Base-by-base conservation (phyloP, 37 sponge, comb jelly and placozoan species). In the Agelas oroides region DNA sequence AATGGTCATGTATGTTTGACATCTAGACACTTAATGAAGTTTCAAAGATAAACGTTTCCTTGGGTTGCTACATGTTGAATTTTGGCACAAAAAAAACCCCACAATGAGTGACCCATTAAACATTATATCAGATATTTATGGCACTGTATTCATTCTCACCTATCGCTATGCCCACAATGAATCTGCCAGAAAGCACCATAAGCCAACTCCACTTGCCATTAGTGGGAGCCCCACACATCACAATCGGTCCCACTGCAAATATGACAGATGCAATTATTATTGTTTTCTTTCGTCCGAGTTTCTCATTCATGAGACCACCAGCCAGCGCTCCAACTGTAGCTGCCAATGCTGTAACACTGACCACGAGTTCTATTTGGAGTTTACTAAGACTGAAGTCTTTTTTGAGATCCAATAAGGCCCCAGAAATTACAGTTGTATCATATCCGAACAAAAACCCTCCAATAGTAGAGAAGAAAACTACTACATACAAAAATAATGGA, bases 371-470 rank as follows among this genome's bases (percentile, higher is more conserved):
- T 38, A 70, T 80, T 61, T 69, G 46, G 0, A 14, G 17, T 15
- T 30, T 55, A 27, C 59, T 12, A 5, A 86, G 23, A 27, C 53
- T 36, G 30, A 67, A 68, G 19, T 76, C 70, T 20, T 78, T 62
- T 53, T 57, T 63, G n/a, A 86, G 70, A 55, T 68, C 56, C 30
- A 86, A 39, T 17, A 86, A 70, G 24, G 79, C 71, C 17, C 87
- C 87, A 27, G 77, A 28, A 24, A 86, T 86, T 27, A 86, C 79
- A 6, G 79, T 71, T 0, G 86, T 85, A 56, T 85, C 86, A 27
- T 85, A 85, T n/a, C 86, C 86, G 52, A 85, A 85, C 12, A 86
- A 62, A 27, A 86, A 86, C 14, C 87, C 87, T 12, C 87, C 87
- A 21, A 86, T 35, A 15, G 67, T 66, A 0, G 87, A 46, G 37